Percentiles rank a stretch among this genome's conserved stretches.
Evolutionary conservation across 2,888 invertebrate genomes (phyloP).

Genomic region (Pecten maximus): DNA sequence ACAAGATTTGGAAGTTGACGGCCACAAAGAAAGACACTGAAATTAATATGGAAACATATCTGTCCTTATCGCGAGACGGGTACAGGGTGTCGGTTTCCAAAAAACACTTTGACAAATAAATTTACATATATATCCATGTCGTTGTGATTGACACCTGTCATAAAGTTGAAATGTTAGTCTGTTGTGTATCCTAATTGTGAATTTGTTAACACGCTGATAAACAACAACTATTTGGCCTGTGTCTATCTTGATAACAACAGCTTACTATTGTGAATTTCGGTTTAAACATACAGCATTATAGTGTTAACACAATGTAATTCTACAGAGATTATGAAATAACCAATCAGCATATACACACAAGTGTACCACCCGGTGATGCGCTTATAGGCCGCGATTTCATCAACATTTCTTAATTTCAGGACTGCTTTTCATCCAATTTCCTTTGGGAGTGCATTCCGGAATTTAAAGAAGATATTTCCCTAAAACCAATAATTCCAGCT

Average conservation of each 20-base stretch:
- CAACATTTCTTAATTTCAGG: no score
- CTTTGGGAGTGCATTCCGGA: no score
- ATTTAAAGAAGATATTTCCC: no score
- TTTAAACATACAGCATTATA: background rate
- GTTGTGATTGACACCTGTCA: slow-evolving; percentile 5
- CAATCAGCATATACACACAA: no score
- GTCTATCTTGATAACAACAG: background rate
- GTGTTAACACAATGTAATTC: background rate
- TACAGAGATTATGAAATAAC: no score
- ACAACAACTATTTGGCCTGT: background rate
- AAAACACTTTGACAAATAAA: slow-evolving; percentile 29
- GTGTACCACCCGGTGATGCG: no score
- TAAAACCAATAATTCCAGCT: no score
- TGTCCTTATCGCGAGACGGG: background rate
- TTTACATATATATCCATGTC: slow-evolving; percentile 31
- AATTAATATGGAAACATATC: slow-evolving; percentile 17
- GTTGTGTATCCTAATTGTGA: background rate
- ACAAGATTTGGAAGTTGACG: slow-evolving; percentile 9
- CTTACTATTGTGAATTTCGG: background rate
- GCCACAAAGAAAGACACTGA: background rate
- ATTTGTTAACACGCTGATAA: background rate
- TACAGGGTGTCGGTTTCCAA: background rate
- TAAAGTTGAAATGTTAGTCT: slow-evolving; percentile 1
- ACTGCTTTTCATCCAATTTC: no score
- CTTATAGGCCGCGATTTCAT: no score